Percentiles rank a stretch among this genome's conserved stretches.
Conservation (phyloP, 2,113 vertebrate genomes). For the Ovis canadensis region DNA sequence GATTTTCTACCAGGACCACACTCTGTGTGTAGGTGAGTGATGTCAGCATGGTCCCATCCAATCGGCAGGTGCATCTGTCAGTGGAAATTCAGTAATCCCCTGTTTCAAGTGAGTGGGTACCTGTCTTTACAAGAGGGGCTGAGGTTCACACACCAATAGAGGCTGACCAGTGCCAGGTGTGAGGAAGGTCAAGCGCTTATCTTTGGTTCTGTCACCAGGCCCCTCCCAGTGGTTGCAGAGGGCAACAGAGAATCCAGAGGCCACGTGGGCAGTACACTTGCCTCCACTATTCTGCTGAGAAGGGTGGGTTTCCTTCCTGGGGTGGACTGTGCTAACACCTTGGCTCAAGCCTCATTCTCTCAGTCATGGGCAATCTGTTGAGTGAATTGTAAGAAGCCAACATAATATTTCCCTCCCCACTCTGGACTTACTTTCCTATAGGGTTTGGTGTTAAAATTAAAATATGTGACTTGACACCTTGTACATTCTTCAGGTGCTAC, state of each 20-base stretch:
- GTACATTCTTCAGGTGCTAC: background rate
- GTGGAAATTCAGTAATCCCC: background rate
- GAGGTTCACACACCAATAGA: background rate
- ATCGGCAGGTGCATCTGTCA: background rate
- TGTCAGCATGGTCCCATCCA: background rate
- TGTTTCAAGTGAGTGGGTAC: background rate
- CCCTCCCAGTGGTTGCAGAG: background rate
- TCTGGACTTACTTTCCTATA: background rate
- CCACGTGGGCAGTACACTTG: rapidly evolving
- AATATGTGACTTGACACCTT: background rate
- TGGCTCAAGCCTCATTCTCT: background rate
- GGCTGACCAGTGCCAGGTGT: too few relatives aligned
- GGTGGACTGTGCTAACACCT: background rate
- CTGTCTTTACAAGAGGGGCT: background rate
- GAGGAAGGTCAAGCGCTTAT: background rate
- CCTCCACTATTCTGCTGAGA: too few relatives aligned
- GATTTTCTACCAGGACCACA: too few relatives aligned
- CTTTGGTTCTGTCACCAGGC: background rate
- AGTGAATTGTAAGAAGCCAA: background rate
- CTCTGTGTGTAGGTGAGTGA: background rate
- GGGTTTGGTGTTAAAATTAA: background rate
- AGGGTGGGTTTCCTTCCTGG: rapidly evolving
- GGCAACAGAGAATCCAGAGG: background rate
- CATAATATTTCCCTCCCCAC: background rate
- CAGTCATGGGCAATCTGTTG: background rate